Evolutionary conservation across 2,113 vertebrate species (phyloP), one percentile per base, ranked within the genome.

Genomic region (Castor canadensis): DNA sequence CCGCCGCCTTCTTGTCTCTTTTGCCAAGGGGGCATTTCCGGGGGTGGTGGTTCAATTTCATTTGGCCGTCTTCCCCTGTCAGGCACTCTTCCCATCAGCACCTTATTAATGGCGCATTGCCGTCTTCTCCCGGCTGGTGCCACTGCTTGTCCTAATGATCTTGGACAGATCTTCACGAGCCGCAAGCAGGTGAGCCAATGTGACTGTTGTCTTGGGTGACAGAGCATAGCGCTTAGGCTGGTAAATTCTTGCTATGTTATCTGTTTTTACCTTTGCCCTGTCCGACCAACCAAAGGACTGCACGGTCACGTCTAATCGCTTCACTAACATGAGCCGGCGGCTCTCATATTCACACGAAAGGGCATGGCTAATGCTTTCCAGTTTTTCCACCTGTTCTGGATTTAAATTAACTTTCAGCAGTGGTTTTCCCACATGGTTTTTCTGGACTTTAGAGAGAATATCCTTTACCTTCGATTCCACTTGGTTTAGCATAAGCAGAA

Each of bases 221-320:
- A 99, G 94, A 0, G 98, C 98, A 19, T 99, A 99, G 93, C 99
- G 99, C 96, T 98, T 99, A 9, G 99, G 99, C 98, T 99, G 99
- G 96, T 99, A 99, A 93, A 98, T 99, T 86, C 98, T 98, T 35
- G 99, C 99, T 98, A 99, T 99, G 62, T 98, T 98, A 98, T 99
- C 99, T 97, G 99, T 99, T 98, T 98, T 99, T 81, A 98, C 99
- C 99, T 99, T 99, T 24, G 99, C 99, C 98, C 99, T 98, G 62
- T 99, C 99, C 5, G 99, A 99, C 99, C 99, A 99, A 4, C 99
- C 99, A 66, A 99, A 99, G 5, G 99, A 99, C 98, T 99, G 99
- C 49, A 99, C 98, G 0, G 99, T 99, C 86, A 99, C 99, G 75
- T 99, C 99, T 28, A 99, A 98, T 1, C 99, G 99, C 81, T 99